Evolutionary conservation across 1,140 invertebrate species (phyloP), one percentile per base, ranked within the genome.

Genomic region (Amphibalanus amphitrite): DNA sequence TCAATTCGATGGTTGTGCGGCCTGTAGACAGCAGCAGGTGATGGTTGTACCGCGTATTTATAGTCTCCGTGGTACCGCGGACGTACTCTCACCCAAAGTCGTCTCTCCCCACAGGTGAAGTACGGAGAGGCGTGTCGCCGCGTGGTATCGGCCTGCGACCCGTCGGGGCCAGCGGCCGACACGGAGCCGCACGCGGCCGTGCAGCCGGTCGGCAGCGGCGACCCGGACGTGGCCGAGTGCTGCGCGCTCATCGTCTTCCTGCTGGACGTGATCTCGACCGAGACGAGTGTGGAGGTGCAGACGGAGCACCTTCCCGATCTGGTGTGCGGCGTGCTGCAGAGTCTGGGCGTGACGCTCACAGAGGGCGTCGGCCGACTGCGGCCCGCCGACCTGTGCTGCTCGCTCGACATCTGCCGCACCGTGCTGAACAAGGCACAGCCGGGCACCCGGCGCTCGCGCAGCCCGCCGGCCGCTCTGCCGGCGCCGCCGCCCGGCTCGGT

Each of bases 271-370:
- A 85, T 93, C 0, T 88, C 90, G 0, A 80, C 91, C 69, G 91
- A 93, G 78, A 88, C 89, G 30, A 91, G 89, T 75, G 82, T 86
- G 38, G 89, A 92, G 76, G 91, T 87, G 23, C 87, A 89, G n/a
- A 87, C 88, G 10, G 87, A 91, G 74, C 89, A 91, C 78, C 78
- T 92, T 23, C 90, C 90, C 10, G 84, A 85, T 71, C 82, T 92
- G 65, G 87, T 92, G 75, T 80, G 85, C 67, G 82, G 87, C 72
- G 85, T 92, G 23, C 78, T 78, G 33, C 73, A 75, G 29, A 47
- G 70, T 26, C 23, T 71, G 3, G 6, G 29, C 38, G 47, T 29
- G 67, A 47, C 29, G 20, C 47, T 71, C 6, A 30, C 47, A 3
- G 28, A 47, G 29, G 23, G 17, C 47, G 70, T 29, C 3, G 70